Evolutionary conservation across 2,797 vertebrate species (phyloP).

Genomic region (Hydrocynus forskahlii): DNA sequence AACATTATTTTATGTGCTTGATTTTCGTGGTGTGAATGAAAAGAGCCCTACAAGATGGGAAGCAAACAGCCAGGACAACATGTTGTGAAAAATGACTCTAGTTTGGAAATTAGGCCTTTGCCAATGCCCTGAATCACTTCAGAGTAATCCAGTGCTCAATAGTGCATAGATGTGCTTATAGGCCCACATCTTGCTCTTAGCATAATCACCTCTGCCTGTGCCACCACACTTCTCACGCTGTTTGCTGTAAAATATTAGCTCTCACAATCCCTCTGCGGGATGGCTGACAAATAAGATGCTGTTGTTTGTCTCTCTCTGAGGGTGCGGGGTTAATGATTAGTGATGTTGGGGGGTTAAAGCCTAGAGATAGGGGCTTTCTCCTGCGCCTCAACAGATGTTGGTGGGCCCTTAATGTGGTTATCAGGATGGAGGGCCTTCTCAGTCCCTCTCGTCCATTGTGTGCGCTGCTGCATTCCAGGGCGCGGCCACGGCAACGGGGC

Average conservation of each 20-base stretch:
- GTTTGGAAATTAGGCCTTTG: constrained; percentile 8
- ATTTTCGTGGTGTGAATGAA: background rate
- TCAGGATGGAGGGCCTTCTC: constrained; percentile 93
- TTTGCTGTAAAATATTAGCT: constrained; percentile 92
- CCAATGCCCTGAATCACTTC: background rate
- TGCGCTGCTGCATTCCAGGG: constrained; percentile 83
- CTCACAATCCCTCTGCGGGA: constrained; percentile 76
- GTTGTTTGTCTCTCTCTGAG: constrained; percentile 90
- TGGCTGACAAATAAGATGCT: constrained; percentile 91
- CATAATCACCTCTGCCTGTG: constrained; percentile 28
- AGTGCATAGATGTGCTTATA: constrained; percentile 9
- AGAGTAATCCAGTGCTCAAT: constrained; percentile 1
- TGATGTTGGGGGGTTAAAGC: constrained; percentile 94
- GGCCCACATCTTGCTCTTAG: constrained; percentile 46
- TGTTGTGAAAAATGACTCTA: background rate
- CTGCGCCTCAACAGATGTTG: constrained; percentile 94
- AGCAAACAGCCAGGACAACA: background rate
- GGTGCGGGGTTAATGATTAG: constrained; percentile 94
- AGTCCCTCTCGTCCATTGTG: constrained; percentile 88
- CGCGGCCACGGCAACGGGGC: constrained; percentile 89
- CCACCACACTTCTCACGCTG: constrained; percentile 88
- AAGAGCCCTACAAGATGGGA: background rate
- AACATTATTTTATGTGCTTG: background rate
- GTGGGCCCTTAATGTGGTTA: constrained; percentile 97
- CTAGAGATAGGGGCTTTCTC: constrained; percentile 90